These are phyloP conservation scores for Coelopa frigida DNA, from an alignment of 1,140 invertebrate genomes.

Conservation along the genomic window DNA sequence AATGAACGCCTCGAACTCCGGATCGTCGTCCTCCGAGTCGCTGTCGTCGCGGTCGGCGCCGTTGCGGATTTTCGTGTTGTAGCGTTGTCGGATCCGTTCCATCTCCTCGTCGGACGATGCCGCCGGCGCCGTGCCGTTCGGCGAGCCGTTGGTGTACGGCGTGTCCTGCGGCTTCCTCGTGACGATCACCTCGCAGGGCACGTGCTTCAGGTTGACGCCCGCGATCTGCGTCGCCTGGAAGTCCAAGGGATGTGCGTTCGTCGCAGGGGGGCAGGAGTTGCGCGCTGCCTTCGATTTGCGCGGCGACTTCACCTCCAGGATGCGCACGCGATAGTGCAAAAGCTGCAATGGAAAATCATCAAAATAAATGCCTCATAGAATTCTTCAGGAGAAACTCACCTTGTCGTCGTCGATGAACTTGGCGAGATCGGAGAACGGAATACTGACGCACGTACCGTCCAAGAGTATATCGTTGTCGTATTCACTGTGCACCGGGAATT, in stretches of 20 bases:
- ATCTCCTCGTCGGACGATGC: constrained; percentile 7
- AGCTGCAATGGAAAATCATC: constrained; percentile 17
- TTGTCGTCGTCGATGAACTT: constrained; percentile 36
- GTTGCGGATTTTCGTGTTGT: neutral
- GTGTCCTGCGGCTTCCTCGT: constrained; percentile 33
- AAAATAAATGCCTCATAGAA: neutral
- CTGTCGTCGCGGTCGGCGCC: constrained; percentile 12
- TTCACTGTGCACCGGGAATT: constrained; percentile 41
- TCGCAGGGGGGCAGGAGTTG: constrained; percentile 3
- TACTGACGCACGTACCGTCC: constrained; percentile 38
- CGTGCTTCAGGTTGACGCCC: constrained; percentile 33
- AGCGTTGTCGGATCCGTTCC: constrained; percentile 10
- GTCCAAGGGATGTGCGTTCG: constrained; percentile 18
- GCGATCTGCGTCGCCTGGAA: constrained; percentile 22
- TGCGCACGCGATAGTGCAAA: constrained; percentile 33
- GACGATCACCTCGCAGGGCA: constrained; percentile 33
- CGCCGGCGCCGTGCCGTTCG: constrained; percentile 2
- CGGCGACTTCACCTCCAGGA: constrained; percentile 33
- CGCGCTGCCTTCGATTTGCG: constrained; percentile 13
- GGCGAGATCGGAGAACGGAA: constrained; percentile 24
- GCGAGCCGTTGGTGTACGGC: constrained; percentile 17
- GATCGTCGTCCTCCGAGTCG: constrained; percentile 16
- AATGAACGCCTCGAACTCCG: constrained; percentile 12
- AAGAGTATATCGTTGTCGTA: constrained; percentile 36
- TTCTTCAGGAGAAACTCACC: constrained; percentile 17